Percentiles rank a stretch among this genome's conserved stretches.
Conservation (phyloP, 2,888 invertebrate species). For the Ophion ventricosus region DNA sequence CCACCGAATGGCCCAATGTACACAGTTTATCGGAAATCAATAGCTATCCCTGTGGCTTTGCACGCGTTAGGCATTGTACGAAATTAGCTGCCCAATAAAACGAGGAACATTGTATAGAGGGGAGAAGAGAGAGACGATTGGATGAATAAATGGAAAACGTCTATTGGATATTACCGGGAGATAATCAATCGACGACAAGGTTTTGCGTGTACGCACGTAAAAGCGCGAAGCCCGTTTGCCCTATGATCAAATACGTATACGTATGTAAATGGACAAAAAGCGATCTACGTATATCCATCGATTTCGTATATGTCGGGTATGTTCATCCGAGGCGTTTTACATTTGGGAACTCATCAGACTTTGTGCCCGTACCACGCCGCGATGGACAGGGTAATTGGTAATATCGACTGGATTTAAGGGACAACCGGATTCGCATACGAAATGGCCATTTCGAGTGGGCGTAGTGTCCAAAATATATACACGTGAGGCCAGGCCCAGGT, state of each 20-base stretch:
- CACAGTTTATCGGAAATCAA: slow-evolving; percentile 15
- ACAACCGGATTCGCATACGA: slow-evolving; percentile 63
- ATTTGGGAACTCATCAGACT: not conserved
- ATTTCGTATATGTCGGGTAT: slow-evolving; percentile 6
- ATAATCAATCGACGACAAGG: slow-evolving; percentile 52
- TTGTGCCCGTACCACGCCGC: not conserved
- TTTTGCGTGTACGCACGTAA: not conserved
- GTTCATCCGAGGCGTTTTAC: slow-evolving; percentile 21
- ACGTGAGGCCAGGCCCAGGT: slow-evolving; percentile 10
- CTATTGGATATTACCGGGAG: slow-evolving; percentile 27
- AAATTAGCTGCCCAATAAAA: slow-evolving; percentile 3
- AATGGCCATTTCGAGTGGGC: slow-evolving; percentile 46
- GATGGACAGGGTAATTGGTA: slow-evolving; percentile 56
- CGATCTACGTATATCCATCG: slow-evolving; percentile 46
- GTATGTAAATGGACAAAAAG: not conserved
- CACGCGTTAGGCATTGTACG: slow-evolving; percentile 25
- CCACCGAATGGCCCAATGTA: slow-evolving; percentile 9
- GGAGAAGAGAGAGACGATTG: not conserved
- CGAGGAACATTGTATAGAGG: not conserved
- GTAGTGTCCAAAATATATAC: slow-evolving; percentile 23
- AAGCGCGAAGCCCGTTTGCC: not conserved
- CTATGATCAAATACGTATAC: too few species aligned
- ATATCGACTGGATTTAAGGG: slow-evolving; percentile 63
- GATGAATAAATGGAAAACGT: slow-evolving; percentile 30
- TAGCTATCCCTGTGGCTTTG: not conserved